Conservation (phyloP, 2,888 invertebrate genomes). For the Leptopilina drosophilae region DNA sequence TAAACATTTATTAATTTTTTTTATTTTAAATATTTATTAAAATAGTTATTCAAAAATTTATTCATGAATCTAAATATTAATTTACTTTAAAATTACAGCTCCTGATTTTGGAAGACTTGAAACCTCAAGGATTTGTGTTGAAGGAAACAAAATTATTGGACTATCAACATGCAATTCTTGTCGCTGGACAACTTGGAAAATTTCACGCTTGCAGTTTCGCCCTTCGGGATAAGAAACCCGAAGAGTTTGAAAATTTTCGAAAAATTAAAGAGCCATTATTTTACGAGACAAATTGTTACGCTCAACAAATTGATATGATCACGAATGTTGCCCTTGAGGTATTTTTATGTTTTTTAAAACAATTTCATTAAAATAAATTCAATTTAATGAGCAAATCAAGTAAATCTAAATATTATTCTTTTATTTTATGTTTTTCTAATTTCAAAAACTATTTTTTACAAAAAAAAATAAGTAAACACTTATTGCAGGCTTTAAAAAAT, state of each 20-base stretch:
- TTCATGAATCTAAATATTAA: too few species aligned
- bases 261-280: slow-evolving; percentile 51
- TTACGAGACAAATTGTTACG: not conserved
- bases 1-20: too few species aligned
- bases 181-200: slow-evolving; percentile 51
- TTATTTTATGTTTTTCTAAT: too few species aligned
- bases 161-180: slow-evolving; percentile 53
- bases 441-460: too few species aligned
- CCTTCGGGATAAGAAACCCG: slow-evolving; percentile 52
- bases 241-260: slow-evolving; percentile 49
- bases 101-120: slow-evolving; percentile 57
- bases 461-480: not conserved
- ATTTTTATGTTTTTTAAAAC: not conserved
- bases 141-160: slow-evolving; percentile 55
- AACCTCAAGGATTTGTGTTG: slow-evolving; percentile 50
- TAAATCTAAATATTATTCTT: too few species aligned
- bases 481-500: slow-evolving; percentile 35
- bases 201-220: slow-evolving; percentile 61
- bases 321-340: slow-evolving; percentile 42
- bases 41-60: too few species aligned
- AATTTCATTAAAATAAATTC: not conserved
- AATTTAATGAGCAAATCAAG: too few species aligned
- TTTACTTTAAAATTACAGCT: slow-evolving; percentile 45
- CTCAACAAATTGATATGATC: not conserved
- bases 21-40: too few species aligned